Evolutionary conservation across 2,888 invertebrate genomes (phyloP).

Genomic region (Xestia sexstrigata): DNA sequence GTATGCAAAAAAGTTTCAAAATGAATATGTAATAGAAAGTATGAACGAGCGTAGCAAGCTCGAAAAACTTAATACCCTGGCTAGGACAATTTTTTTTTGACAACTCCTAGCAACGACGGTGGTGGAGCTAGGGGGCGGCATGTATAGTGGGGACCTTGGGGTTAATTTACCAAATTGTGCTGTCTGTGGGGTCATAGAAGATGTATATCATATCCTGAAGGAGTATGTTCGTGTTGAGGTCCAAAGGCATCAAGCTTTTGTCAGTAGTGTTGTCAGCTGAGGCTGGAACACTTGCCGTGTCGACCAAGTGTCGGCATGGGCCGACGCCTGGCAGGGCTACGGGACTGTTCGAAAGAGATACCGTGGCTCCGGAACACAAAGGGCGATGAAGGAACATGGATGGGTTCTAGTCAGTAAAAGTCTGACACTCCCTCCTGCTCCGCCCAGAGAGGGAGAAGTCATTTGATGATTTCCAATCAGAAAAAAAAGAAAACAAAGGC

Average conservation of each 20-base stretch:
- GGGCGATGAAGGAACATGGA: no score
- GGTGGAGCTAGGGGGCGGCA: background rate
- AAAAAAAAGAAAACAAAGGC: no score
- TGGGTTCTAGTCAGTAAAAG: no score
- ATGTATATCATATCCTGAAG: background rate
- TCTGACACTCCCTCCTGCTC: no score
- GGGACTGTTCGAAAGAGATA: no score
- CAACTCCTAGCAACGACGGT: background rate
- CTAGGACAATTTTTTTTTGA: background rate
- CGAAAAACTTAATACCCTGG: background rate
- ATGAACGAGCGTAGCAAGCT: background rate
- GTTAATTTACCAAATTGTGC: background rate
- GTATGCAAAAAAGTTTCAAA: background rate
- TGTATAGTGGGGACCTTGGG: fast-evolving
- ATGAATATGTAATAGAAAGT: background rate
- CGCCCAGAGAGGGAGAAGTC: no score
- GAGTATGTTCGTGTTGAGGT: background rate
- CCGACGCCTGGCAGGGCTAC: no score
- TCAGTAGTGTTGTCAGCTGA: background rate
- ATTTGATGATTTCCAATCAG: no score
- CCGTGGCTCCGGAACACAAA: no score
- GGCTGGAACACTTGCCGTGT: conserved; percentile 91
- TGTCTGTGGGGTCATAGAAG: background rate
- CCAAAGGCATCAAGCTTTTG: background rate
- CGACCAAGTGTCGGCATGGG: no score